These are phyloP conservation scores for Athrips mouffetella DNA, from an alignment of 2,888 invertebrate species.

Conservation along the genomic window DNA sequence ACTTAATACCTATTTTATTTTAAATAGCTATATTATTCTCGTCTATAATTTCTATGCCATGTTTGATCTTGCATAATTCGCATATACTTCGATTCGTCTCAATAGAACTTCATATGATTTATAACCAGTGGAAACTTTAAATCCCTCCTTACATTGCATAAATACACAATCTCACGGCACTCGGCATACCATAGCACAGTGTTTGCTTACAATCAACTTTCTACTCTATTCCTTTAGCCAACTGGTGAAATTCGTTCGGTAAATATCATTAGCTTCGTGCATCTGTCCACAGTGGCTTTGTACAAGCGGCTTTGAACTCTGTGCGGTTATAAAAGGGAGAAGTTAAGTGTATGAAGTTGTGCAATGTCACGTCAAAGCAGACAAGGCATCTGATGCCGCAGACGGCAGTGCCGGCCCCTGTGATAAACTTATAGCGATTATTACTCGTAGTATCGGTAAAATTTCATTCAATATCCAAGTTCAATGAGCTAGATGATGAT, in stretches of 20 bases:
- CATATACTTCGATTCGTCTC: background rate
- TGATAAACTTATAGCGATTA: conserved; percentile 23
- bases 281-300: conserved; percentile 11
- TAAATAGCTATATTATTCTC: background rate
- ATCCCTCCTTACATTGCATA: conserved; percentile 14
- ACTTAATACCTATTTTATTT: no score
- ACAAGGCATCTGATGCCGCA: conserved; percentile 42
- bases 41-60: background rate
- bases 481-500: no score
- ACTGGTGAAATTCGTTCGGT: conserved; percentile 22
- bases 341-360: conserved; percentile 38
- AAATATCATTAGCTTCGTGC: background rate
- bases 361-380: conserved; percentile 60
- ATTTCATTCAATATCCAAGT: no score
- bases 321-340: conserved; percentile 10
- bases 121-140: conserved; percentile 9
- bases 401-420: conserved; percentile 36
- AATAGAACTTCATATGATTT: conserved; percentile 5
- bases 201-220: conserved; percentile 7
- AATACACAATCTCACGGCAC: conserved; percentile 23
- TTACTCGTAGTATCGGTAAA: background rate
- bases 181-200: conserved; percentile 23
- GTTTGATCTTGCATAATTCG: conserved; percentile 5
- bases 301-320: conserved; percentile 27
- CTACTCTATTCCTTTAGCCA: background rate